Percentiles rank a stretch among this genome's conserved stretches.
Evolutionary conservation across 2,888 invertebrate genomes (phyloP).

Genomic region (Meiosimyza platycephala): DNA sequence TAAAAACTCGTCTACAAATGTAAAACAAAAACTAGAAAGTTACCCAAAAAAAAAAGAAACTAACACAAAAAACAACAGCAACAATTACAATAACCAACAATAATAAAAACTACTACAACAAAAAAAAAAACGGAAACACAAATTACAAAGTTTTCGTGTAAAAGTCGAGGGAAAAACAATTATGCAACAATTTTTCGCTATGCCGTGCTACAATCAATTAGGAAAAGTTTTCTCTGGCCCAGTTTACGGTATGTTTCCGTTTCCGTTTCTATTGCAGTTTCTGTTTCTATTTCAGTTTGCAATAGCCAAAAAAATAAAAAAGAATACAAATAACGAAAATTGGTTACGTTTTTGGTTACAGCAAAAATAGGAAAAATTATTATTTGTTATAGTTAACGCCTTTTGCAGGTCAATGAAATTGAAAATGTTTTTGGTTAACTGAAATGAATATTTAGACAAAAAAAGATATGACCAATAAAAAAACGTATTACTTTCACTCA

Average conservation of each 20-base stretch:
- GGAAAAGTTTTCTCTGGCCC: conserved; percentile 55
- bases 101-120: conserved; percentile 15
- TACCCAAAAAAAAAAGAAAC: conserved; percentile 35
- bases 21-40: conserved; percentile 34
- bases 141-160: conserved; percentile 28
- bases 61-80: conserved; percentile 25
- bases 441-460: no score
- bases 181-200: conserved; percentile 42
- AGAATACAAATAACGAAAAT: background rate
- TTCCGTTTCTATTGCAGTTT: conserved; percentile 39
- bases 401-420: no score
- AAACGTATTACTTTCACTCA: no score
- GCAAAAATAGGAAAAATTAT: no score
- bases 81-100: conserved; percentile 27
- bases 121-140: conserved; percentile 5
- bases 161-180: conserved; percentile 37
- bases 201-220: conserved; percentile 57
- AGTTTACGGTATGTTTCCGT: conserved; percentile 45
- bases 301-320: background rate
- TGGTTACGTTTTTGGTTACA: no score
- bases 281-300: background rate
- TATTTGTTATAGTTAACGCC: no score
- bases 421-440: no score
- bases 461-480: no score
- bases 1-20: background rate